phyloP scores from a whole-genome alignment of 2,797 vertebrate species.

The Darevskia nairensis region DNA sequence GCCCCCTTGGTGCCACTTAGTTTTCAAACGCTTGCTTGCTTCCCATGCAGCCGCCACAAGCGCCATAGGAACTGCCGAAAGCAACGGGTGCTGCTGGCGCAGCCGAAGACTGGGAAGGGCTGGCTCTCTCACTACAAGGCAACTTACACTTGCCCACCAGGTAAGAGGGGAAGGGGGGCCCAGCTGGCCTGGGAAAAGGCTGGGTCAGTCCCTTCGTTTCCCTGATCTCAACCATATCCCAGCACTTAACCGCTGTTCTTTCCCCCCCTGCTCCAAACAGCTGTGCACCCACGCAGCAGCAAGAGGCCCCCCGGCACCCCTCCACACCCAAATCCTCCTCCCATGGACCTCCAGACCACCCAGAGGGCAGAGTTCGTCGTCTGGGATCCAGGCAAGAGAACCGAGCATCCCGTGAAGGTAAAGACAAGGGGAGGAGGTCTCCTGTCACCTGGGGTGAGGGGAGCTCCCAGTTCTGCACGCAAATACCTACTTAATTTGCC shows the following conservation, averaged over 20 bases:
- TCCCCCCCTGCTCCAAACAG: background rate
- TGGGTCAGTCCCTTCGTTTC: background rate
- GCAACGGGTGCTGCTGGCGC: background rate
- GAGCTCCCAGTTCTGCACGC: background rate
- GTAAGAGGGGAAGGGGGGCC: slow-evolving; percentile 39
- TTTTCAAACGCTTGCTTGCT: background rate
- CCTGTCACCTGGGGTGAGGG: background rate
- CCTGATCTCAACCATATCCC: background rate
- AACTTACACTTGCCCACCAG: slow-evolving; percentile 48
- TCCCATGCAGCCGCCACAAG: slow-evolving; percentile 59
- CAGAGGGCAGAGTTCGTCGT: slow-evolving; percentile 32
- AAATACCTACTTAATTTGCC: background rate
- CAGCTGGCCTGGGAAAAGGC: background rate
- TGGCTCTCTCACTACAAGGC: slow-evolving; percentile 52
- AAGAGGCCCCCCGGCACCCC: slow-evolving; percentile 37
- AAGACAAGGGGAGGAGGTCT: background rate
- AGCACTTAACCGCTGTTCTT: too few relatives aligned
- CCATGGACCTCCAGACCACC: slow-evolving; percentile 34
- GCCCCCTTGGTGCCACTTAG: background rate
- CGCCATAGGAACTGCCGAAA: slow-evolving; percentile 54
- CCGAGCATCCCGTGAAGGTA: slow-evolving; percentile 15
- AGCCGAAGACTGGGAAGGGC: slow-evolving; percentile 10
- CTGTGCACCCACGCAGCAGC: slow-evolving; percentile 36
- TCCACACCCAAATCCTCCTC: slow-evolving; percentile 29
- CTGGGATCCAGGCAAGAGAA: slow-evolving; percentile 1